Base-by-base conservation (phyloP, 1,140 invertebrate genomes). In the Bombus difficillimus region DNA sequence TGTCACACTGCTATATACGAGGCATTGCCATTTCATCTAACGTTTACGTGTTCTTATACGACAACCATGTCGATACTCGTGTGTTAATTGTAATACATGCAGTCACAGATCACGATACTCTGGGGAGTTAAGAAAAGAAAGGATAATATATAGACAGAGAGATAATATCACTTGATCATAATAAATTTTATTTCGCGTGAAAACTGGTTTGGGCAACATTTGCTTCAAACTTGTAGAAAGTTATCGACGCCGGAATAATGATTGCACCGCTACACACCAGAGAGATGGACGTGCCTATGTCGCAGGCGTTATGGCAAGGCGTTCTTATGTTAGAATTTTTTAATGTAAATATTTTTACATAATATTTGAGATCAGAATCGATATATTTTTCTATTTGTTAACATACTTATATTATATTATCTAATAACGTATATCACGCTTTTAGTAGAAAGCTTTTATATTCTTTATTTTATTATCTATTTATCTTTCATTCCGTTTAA, bases 161-260 rank as follows among this genome's bases (percentile, higher is more conserved):
- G n/a, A 47, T n/a, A 41, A 81, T 81, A 59, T 72, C 68, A 28
- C 28, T 71, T 15, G 47, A 72, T 81, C 47, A 15, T 81, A 72
- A 81, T 81, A 81, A 81, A 81, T 81, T 72, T 72, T 41, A 28
- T 6, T 25, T 43, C 18, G 6, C 8, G 39, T 47, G 34, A 82
- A 73, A 74, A 82, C 71, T 62, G 57, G 73, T 59, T 43, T 15
- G 53, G 2, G 0, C 25, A 76, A 13, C 73, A 39, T 34, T 76
- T 25, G 32, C 1, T 28, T 8, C 5, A n/a, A 68, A 77, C n/a
- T 13, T 28, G 62, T 57, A 69, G 83, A 68, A 80, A 79, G 69
- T 62, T 47, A 25, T 62, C n/a, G 25, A 90, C 92, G 89, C 92
- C 91, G 90, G 89, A 84, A 91, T 82, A 62, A 90, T 87, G 91